Evolutionary conservation across 2,797 vertebrate genomes (phyloP).

Genomic region (Pteronotus mesoamericanus): DNA sequence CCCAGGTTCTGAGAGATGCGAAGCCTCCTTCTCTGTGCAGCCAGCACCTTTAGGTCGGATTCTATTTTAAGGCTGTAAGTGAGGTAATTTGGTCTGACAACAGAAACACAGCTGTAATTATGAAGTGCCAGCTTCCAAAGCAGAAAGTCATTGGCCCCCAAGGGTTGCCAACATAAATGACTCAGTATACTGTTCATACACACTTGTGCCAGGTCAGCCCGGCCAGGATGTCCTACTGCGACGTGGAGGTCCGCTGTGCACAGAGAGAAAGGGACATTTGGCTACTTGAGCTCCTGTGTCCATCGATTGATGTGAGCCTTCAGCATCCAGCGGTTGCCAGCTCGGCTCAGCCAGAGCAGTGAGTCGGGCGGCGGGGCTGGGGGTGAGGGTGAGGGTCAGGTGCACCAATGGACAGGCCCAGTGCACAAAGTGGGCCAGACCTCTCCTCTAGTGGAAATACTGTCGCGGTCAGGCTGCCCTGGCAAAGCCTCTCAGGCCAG

Average conservation of each 20-base stretch:
- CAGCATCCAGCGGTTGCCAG: neutral
- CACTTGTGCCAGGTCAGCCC: neutral
- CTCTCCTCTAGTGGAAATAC: neutral
- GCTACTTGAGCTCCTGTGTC: neutral
- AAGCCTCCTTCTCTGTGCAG: neutral
- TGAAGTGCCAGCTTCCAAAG: slow-evolving; percentile 12
- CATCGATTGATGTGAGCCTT: neutral
- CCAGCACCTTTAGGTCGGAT: neutral
- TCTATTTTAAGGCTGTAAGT: slow-evolving; percentile 42
- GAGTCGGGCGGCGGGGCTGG: no score
- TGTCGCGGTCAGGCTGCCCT: neutral
- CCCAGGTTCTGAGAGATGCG: neutral
- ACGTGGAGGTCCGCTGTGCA: neutral
- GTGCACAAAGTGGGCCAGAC: neutral
- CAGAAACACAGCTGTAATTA: slow-evolving; percentile 56
- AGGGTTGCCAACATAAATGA: neutral
- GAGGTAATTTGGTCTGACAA: slow-evolving; percentile 25
- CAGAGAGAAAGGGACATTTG: neutral
- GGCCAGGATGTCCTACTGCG: neutral
- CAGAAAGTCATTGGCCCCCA: neutral
- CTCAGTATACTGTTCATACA: neutral
- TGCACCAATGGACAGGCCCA: neutral
- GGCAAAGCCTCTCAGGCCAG: neutral
- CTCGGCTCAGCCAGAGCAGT: neutral
- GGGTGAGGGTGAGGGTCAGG: neutral